Evolutionary conservation across 2,797 vertebrate species (phyloP).

Genomic region (Crax fasciolata): DNA sequence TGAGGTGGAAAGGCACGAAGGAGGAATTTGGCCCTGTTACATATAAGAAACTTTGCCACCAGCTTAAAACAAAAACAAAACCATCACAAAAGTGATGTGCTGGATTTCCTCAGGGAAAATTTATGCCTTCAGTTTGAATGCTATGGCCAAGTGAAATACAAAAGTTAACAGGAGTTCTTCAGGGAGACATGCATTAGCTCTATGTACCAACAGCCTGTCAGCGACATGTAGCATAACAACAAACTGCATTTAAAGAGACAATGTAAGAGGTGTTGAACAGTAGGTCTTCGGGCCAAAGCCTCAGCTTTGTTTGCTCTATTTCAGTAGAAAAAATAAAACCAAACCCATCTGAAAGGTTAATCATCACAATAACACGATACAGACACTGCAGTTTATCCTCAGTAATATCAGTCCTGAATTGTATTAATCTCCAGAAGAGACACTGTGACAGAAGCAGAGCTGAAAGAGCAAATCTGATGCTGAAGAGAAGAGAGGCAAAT

Average conservation of each 20-base stretch:
- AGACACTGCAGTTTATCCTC: fast-evolving
- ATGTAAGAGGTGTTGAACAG: not conserved
- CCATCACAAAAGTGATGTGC: not conserved
- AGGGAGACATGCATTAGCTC: not conserved
- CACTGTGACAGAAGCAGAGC: not conserved
- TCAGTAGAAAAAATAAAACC: not conserved
- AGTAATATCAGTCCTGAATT: not conserved
- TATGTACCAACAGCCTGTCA: not conserved
- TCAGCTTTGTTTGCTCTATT: not conserved
- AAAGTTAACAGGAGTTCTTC: not conserved
- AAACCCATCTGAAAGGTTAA: not conserved
- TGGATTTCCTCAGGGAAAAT: not conserved
- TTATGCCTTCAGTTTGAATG: not conserved
- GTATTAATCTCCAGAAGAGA: not conserved
- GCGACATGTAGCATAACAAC: not conserved
- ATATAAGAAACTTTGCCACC: not conserved
- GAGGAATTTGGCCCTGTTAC: not conserved
- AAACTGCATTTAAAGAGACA: not conserved
- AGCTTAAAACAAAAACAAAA: conserved; percentile 3
- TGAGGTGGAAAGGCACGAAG: not conserved
- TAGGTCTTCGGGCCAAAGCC: not conserved
- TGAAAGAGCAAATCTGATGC: not conserved
- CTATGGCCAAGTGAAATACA: fast-evolving
- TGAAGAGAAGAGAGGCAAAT: not conserved
- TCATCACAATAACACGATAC: not conserved